Evolutionary conservation across 2,113 vertebrate genomes (phyloP), one percentile per base, ranked within the genome.

Genomic region (Saguinus imperator): DNA sequence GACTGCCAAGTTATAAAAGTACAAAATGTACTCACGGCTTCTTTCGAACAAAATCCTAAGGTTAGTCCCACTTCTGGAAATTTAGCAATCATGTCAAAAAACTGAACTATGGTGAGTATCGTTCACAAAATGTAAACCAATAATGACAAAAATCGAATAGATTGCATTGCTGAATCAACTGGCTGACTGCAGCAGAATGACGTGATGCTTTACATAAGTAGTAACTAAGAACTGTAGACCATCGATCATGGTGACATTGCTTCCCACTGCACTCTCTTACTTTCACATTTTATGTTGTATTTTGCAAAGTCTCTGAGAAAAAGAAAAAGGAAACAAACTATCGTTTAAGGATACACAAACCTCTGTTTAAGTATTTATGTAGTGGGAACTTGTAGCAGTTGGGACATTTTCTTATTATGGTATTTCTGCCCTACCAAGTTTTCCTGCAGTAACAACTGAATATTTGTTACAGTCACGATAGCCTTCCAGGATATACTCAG

Each of bases 1-100:
- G 23, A 45, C 17, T 35, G 11, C 23, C 48, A 70, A 57, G 8
- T 76, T 85, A 90, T 43, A 85, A 77, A 95, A 95, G 45, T n/a
- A 81, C 35, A 96, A 84, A 87, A 84, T 61, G 52, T 75, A 17
- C 29, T 81, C 50, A 50, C 13, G 11, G 48, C 11, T 55, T 68
- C 37, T 50, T 87, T 66, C 79, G 14, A 92, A 85, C 14, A 95
- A 58, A 10, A 66, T 52, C 25, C 61, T 80, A 7, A 27, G n/a
- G 57, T 68, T 91, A 93, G 87, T 93, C 61, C 32, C 89, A 8
- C 32, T 79, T 82, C 27, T 93, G 50, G 50, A 86, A 95, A 87
- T 23, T 52, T 48, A 68, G 52, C 57, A 76, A 70, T 88, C 40
- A 52, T 52, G 18, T 75, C 48, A 76, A 91, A 75, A 94, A 80